Conservation (phyloP, 2,888 invertebrate genomes). For the Drosophila maculinotata region DNA sequence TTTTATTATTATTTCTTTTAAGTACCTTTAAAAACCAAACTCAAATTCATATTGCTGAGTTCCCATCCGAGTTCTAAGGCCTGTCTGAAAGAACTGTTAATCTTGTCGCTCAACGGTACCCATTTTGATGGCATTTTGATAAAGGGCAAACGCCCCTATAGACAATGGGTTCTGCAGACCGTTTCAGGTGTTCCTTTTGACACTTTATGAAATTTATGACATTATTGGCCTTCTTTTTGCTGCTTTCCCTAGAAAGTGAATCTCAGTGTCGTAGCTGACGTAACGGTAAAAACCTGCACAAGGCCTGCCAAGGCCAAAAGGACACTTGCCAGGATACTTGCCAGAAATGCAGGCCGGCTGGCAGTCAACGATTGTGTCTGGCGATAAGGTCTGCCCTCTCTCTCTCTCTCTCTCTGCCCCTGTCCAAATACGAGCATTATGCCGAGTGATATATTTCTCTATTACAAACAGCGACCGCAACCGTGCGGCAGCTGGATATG, state of each 20-base stretch:
- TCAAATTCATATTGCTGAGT: not conserved
- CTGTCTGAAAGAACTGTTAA: slow-evolving; percentile 5
- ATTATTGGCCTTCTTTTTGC: slow-evolving; percentile 57
- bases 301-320: slow-evolving; percentile 36
- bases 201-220: slow-evolving; percentile 84
- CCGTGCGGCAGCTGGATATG: slow-evolving; percentile 33
- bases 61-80: slow-evolving; percentile 1
- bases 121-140: slow-evolving; percentile 36
- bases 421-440: slow-evolving; percentile 47
- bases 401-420: not conserved
- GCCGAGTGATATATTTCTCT: slow-evolving; percentile 70
- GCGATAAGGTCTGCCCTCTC: slow-evolving; percentile 53
- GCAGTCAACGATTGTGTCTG: slow-evolving; percentile 41
- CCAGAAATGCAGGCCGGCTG: slow-evolving; percentile 11
- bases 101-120: slow-evolving; percentile 23
- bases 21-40: not conserved
- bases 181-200: slow-evolving; percentile 75
- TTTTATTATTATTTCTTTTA: not conserved
- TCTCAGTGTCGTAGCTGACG: slow-evolving; percentile 3
- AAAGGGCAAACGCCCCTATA: slow-evolving; percentile 46
- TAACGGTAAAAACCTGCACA: slow-evolving; percentile 70
- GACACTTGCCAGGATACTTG: slow-evolving; percentile 36
- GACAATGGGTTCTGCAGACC: slow-evolving; percentile 17
- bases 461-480: slow-evolving; percentile 58
- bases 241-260: slow-evolving; percentile 68